Evolutionary conservation across 2,113 vertebrate species (phyloP).

Genomic region (Spea bombifrons): DNA sequence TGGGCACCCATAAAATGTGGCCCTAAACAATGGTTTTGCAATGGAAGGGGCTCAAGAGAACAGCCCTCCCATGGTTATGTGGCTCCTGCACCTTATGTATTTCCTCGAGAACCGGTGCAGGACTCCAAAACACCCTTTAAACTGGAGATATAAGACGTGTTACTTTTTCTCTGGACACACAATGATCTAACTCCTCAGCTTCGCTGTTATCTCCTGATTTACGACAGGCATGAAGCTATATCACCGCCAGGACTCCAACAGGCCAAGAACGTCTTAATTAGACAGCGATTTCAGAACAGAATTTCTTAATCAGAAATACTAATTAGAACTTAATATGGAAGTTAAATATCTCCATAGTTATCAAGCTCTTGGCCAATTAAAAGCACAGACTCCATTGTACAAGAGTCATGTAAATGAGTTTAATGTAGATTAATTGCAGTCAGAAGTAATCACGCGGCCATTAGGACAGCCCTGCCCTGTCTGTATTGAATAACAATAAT

Average conservation of each 20-base stretch:
- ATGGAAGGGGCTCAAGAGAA: too few relatives aligned
- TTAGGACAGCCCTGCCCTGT: constrained; percentile 51
- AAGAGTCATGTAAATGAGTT: constrained; percentile 74
- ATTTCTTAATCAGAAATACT: constrained; percentile 77
- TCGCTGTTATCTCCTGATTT: constrained; percentile 33
- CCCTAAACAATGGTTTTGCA: too few relatives aligned
- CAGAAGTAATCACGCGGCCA: constrained; percentile 63
- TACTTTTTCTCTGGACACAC: neutral
- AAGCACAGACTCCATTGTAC: constrained; percentile 63
- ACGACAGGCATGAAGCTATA: constrained; percentile 12
- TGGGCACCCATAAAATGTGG: too few relatives aligned
- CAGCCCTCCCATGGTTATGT: too few relatives aligned
- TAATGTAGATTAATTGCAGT: constrained; percentile 73
- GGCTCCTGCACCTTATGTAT: too few relatives aligned
- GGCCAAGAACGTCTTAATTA: constrained; percentile 74
- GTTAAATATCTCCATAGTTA: constrained; percentile 69
- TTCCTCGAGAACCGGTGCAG: too few relatives aligned
- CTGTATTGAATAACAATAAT: constrained; percentile 62
- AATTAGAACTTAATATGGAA: constrained; percentile 76
- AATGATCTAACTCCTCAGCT: neutral
- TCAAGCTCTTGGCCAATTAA: constrained; percentile 71
- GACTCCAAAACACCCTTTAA: too few relatives aligned
- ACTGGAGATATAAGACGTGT: too few relatives aligned
- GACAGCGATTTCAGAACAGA: constrained; percentile 73
- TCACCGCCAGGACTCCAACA: constrained; percentile 29